Conservation (phyloP, 2,888 invertebrate species). For the Drosophila yooni region DNA sequence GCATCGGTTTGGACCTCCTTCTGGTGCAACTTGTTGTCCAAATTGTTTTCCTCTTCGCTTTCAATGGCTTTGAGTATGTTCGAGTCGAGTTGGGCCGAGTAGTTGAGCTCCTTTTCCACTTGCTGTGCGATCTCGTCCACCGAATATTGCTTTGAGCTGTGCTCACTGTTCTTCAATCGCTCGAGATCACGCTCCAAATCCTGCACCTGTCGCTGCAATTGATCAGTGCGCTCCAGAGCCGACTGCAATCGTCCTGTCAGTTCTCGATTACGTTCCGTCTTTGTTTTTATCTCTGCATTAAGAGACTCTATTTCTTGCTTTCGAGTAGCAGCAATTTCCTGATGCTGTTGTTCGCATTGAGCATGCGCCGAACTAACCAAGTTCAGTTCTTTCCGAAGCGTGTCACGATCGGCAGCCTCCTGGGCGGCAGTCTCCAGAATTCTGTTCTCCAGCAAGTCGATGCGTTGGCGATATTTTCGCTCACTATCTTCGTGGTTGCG, state of each 20-base stretch:
- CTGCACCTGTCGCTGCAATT: constrained; percentile 86
- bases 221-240: constrained; percentile 66
- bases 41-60: constrained; percentile 85
- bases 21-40: constrained; percentile 73
- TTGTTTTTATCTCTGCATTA: constrained; percentile 87
- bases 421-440: constrained; percentile 74
- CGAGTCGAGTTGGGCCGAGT: constrained; percentile 87
- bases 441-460: constrained; percentile 74
- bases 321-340: constrained; percentile 83
- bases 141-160: constrained; percentile 83
- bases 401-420: constrained; percentile 78
- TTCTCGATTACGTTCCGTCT: constrained; percentile 86
- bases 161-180: constrained; percentile 79
- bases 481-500: constrained; percentile 78
- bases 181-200: constrained; percentile 85
- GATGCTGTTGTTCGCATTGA: constrained; percentile 78
- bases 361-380: constrained; percentile 84
- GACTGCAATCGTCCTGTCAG: constrained; percentile 63
- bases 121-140: constrained; percentile 87
- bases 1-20: constrained; percentile 67
- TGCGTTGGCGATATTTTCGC: constrained; percentile 64
- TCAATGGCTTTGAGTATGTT: constrained; percentile 87
- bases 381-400: constrained; percentile 86
- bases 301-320: constrained; percentile 87
- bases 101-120: constrained; percentile 87